Evolutionary conservation across 2,113 vertebrate genomes (phyloP), one percentile per base, ranked within the genome.

Genomic region (Madoqua kirkii): DNA sequence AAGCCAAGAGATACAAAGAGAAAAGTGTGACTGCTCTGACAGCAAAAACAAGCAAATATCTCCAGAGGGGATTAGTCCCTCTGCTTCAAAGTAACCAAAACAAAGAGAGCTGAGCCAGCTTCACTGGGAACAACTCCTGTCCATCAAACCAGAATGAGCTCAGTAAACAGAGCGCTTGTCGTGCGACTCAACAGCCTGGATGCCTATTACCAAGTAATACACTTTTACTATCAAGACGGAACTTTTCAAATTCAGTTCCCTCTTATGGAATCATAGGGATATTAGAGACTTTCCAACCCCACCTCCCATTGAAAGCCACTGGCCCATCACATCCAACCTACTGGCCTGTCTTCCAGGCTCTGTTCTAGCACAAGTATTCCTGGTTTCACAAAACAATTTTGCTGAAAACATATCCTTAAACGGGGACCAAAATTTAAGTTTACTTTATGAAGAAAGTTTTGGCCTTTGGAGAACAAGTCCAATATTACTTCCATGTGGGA

Each of bases 21-120:
- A 98, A 95, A 96, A 87, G 95, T 95, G 93, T 89, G 95, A 95
- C 97, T 98, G 97, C 81, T 97, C 87, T 95, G 96, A 98, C 93
- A 96, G 97, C 92, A 97, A 97, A 98, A 97, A 97, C 97, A 98
- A 98, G 97, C 94, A 96, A 96, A 81, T 96, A 98, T 96, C 97
- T 98, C 97, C 93, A 96, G 94, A 96, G 95, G 94, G 97, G 94
- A 96, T 98, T 97, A 97, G 95, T 97, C 96, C 89, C 78, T 91
- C 71, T 87, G 95, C 97, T 98, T 98, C 97, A 97, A 98, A 98
- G 95, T 95, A 94, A 91, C 94, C 48, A 83, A 97, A 96, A 97
- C 93, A 97, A 95, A 96, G 96, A 92, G 76, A 97, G 91, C 74
- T 59, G 57, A 96, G 93, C 91, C 83, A 84, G 96, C 91, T 74